Percentiles rank a stretch among this genome's conserved stretches.
Evolutionary conservation across 2,888 invertebrate genomes (phyloP).

Genomic region (Anthoptus insignis): DNA sequence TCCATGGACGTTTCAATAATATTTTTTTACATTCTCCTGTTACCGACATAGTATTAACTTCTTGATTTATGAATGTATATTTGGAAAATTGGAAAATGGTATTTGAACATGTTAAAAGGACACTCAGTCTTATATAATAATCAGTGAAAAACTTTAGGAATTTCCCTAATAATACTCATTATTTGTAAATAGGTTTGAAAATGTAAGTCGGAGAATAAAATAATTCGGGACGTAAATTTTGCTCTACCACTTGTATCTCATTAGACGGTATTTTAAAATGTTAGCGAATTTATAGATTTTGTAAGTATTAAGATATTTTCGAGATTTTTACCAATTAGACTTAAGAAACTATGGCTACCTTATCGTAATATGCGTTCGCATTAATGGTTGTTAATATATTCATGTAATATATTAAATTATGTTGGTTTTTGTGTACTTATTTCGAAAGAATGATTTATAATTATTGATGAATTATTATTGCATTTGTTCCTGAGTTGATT

Average conservation of each 20-base stretch:
- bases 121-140: constrained; percentile 12
- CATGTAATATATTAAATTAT: constrained; percentile 79
- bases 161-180: constrained; percentile 80
- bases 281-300: constrained; percentile 85
- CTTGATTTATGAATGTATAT: constrained; percentile 22
- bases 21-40: too few species aligned
- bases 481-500: constrained; percentile 87
- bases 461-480: constrained; percentile 85
- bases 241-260: constrained; percentile 85
- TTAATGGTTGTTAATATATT: constrained; percentile 84
- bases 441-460: constrained; percentile 70
- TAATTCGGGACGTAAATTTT: constrained; percentile 76
- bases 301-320: constrained; percentile 75
- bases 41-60: neutral
- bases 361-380: constrained; percentile 75
- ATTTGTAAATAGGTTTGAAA: constrained; percentile 74
- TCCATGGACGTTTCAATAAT: too few species aligned
- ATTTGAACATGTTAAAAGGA: constrained; percentile 10
- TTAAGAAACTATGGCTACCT: constrained; percentile 82
- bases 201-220: constrained; percentile 61
- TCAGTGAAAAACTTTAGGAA: constrained; percentile 37
- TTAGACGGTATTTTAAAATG: constrained; percentile 84
- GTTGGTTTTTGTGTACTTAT: constrained; percentile 77
- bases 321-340: constrained; percentile 85
- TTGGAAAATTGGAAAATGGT: neutral